Base-by-base conservation (phyloP, 2,113 vertebrate genomes). In the Euleptes europaea region DNA sequence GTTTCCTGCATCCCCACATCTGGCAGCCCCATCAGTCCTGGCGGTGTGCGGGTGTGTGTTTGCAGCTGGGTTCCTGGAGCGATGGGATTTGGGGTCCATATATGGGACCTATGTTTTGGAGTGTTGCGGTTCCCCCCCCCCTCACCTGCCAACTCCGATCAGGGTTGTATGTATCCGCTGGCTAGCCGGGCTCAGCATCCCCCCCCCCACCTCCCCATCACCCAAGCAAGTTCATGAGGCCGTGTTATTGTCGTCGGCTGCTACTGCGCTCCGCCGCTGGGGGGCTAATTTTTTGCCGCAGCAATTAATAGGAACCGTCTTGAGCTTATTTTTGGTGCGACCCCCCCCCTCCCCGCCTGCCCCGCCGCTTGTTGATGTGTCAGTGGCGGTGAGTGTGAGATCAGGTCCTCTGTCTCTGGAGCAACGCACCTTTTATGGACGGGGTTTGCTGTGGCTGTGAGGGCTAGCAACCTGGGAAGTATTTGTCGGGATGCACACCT, bases 221-320 rank as follows among this genome's bases (percentile, higher is more conserved):
- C 14, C 35, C 5, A 1, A 47, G 33, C 33, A 72, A 73, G 69
- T 85, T 85, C 57, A 73, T 47, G 23, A 19, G 47, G n/a, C 38
- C 49, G 11, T 26, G 76, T 60, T 72, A 67, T 26, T 80, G 78
- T 49, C 76, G 19, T 60, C 21, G 19, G 77, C 21, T 38, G 49
- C n/a, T 78, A 49, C 33, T 13, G 5, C 35, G 38, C 40, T 63
- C 51, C 49, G 71, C 84, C 67, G 2, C 77, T 80, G 77, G 77
- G 77, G 40, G 77, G 69, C 66, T 79, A 60, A 42, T 78, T 84
- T 72, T 79, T 63, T 80, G 77, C 77, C 54, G 84, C 84, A 85
- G 77, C 84, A 80, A 80, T 85, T 85, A 80, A 85, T 85, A 85
- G 26, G n/a, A 78, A 78, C 14, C 15, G 19, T 60, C 74, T 84